These are phyloP conservation scores for Blastomussa wellsi DNA, from an alignment of 92 coral and sea anemone species.

Conservation along the genomic window DNA sequence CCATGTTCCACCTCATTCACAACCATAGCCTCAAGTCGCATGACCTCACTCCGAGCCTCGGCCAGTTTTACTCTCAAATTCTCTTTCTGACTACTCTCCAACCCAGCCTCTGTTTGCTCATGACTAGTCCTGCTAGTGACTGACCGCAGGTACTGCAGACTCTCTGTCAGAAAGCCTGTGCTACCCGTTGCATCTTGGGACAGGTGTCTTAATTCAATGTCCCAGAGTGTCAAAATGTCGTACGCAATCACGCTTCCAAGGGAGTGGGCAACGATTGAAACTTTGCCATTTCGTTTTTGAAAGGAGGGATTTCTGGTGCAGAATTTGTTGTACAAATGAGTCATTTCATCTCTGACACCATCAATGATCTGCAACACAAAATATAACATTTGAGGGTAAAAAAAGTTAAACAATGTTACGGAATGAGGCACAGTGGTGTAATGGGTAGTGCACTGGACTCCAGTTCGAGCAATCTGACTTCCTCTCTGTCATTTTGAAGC, in stretches of 20 bases:
- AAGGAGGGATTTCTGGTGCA: slow-evolving; percentile 81
- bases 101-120: slow-evolving; percentile 6
- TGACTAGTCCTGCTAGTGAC: slow-evolving; percentile 41
- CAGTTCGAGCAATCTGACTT: too few species aligned
- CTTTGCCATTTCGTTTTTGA: slow-evolving; percentile 71
- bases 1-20: slow-evolving; percentile 68
- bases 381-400: neutral
- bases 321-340: slow-evolving; percentile 73
- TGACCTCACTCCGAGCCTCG: slow-evolving; percentile 80
- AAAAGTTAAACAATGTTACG: too few species aligned
- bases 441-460: too few species aligned
- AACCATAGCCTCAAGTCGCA: slow-evolving; percentile 82
- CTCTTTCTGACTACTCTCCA: slow-evolving; percentile 59
- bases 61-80: slow-evolving; percentile 83
- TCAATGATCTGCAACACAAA: slow-evolving; percentile 84
- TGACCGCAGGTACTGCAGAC: slow-evolving; percentile 78
- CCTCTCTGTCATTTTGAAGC: too few species aligned
- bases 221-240: slow-evolving; percentile 92
- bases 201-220: slow-evolving; percentile 78
- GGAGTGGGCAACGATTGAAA: slow-evolving; percentile 90
- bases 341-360: slow-evolving; percentile 84
- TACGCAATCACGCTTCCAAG: slow-evolving; percentile 92
- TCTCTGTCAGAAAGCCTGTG: slow-evolving; percentile 93
- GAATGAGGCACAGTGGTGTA: too few species aligned
- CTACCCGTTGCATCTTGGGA: slow-evolving; percentile 68